Conservation (phyloP, 2,888 invertebrate genomes). For the Hemithea aestivaria region DNA sequence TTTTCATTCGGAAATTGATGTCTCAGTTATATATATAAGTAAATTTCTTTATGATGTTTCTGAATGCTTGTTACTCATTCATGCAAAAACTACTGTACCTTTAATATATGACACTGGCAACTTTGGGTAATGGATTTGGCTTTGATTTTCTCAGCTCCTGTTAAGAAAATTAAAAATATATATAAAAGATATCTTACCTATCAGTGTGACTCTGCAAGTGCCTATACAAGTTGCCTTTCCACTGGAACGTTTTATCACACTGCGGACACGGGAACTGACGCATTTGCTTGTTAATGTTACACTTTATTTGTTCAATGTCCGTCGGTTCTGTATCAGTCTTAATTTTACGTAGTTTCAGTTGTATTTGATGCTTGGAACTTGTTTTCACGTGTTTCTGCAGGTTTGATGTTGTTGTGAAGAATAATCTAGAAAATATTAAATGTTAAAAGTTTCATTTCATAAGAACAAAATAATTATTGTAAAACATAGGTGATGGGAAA, state of each 20-base stretch:
- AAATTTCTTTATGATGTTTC: no score
- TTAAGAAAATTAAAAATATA: not conserved
- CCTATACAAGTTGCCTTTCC: slow-evolving; percentile 87
- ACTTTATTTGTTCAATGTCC: slow-evolving; percentile 46
- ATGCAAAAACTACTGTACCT: no score
- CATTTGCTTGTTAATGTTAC: slow-evolving; percentile 37
- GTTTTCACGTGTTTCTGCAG: slow-evolving; percentile 63
- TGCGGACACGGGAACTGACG: slow-evolving; percentile 51
- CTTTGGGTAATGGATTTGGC: no score
- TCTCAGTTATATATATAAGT: no score
- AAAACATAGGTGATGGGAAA: no score
- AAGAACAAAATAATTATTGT: no score
- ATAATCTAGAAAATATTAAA: slow-evolving; percentile 40
- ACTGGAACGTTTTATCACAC: slow-evolving; percentile 88
- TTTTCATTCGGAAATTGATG: no score
- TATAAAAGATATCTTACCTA: slow-evolving; percentile 41
- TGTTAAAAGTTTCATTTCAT: no score
- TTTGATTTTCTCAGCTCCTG: no score
- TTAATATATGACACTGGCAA: no score
- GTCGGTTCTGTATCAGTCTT: slow-evolving; percentile 26
- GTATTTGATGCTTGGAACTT: slow-evolving; percentile 68
- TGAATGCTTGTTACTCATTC: no score
- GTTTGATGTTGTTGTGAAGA: slow-evolving; percentile 59
- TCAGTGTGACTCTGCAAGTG: slow-evolving; percentile 84
- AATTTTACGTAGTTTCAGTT: slow-evolving; percentile 55